A percentile compares a stretch with the other conserved stretches of the same genome.
phyloP scores from a whole-genome alignment of 1,140 invertebrate genomes.

The Nasonia giraulti region DNA sequence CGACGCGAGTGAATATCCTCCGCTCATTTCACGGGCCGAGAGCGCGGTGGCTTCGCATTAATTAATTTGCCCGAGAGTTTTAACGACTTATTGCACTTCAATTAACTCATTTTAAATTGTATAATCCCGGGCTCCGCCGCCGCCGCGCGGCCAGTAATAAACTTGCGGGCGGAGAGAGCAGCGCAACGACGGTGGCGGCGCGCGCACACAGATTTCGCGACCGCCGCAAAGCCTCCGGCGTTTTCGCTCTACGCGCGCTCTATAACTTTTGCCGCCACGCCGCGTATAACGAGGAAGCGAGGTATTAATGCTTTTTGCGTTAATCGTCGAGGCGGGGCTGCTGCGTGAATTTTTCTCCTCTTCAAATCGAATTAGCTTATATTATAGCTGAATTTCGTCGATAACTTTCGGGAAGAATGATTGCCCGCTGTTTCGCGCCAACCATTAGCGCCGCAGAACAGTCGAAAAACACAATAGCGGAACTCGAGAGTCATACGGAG shows the following conservation, averaged over 20 bases:
- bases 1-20: background rate
- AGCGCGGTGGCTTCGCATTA: constrained; percentile 60
- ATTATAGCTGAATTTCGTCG: too few species aligned
- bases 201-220: constrained; percentile 2
- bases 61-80: constrained; percentile 70
- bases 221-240: constrained; percentile 17
- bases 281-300: constrained; percentile 21
- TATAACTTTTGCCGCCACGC: constrained; percentile 4
- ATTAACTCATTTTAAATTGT: constrained; percentile 69
- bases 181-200: background rate
- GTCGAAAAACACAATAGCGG: background rate
- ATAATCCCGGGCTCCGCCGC: constrained; percentile 52
- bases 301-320: constrained; percentile 25
- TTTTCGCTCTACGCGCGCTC: constrained; percentile 10
- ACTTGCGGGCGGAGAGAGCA: constrained; percentile 20
- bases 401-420: too few species aligned
- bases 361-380: too few species aligned
- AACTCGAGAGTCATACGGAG: too few species aligned
- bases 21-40: too few species aligned
- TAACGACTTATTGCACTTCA: constrained; percentile 71
- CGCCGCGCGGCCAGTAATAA: constrained; percentile 31
- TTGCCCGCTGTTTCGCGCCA: too few species aligned
- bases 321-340: constrained; percentile 10
- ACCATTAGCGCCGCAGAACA: too few species aligned
- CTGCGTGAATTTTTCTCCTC: too few species aligned